Evolutionary conservation across 1,140 invertebrate species (phyloP).

Genomic region (Teleogryllus occipitalis): DNA sequence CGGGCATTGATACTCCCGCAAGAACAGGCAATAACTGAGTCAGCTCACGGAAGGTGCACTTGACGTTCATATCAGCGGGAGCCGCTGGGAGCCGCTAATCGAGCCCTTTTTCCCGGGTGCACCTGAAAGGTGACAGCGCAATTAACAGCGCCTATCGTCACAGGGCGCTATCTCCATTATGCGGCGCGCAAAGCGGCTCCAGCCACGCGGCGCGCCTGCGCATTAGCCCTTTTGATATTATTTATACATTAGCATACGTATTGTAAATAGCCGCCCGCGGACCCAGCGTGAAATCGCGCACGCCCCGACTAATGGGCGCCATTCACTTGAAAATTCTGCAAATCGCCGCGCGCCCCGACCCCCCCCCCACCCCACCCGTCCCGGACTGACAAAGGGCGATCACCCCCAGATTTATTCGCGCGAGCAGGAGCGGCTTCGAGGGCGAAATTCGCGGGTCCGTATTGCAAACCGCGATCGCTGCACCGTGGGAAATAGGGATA

Average conservation of each 20-base stretch:
- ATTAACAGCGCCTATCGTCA: neutral
- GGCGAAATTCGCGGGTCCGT: neutral
- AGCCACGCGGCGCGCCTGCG: neutral
- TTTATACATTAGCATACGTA: conserved; percentile 2
- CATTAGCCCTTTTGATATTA: neutral
- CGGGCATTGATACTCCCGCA: too few relatives aligned
- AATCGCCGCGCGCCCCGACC: neutral
- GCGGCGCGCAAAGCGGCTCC: too few relatives aligned
- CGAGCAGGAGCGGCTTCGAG: neutral
- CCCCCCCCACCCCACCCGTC: too few relatives aligned
- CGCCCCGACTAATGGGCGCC: neutral
- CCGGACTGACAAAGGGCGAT: neutral
- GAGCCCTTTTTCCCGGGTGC: neutral
- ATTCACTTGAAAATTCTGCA: neutral
- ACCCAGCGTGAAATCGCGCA: neutral
- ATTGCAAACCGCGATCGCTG: too few relatives aligned
- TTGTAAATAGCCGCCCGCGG: neutral
- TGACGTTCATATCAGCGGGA: neutral
- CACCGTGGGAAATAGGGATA: too few relatives aligned
- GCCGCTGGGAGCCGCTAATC: neutral
- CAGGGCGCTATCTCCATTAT: neutral
- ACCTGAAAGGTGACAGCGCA: neutral
- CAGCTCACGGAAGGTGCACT: too few relatives aligned
- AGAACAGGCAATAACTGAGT: too few relatives aligned
- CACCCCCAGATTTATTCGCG: neutral